Evolutionary conservation across 23 tunicate genomes (phyloP), one percentile per base, ranked within the genome.

Genomic region (Corella eumyota): DNA sequence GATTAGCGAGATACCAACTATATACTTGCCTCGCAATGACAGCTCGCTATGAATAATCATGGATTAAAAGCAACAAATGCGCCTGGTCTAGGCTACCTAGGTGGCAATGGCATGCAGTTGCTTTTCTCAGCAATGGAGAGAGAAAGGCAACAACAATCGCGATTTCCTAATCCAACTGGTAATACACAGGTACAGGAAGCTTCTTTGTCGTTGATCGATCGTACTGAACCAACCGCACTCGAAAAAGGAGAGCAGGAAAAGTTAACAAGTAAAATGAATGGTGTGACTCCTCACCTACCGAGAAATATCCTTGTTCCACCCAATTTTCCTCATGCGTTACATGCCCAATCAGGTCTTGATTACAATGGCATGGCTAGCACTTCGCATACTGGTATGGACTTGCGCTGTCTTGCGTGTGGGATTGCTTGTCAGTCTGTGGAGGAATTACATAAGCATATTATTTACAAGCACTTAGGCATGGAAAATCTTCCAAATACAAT

Each of bases 31-130:
- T n/a, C n/a, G n/a, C n/a, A n/a, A n/a, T n/a, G n/a, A n/a, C n/a
- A n/a, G n/a, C n/a, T n/a, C n/a, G n/a, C n/a, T n/a, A n/a, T n/a
- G n/a, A n/a, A n/a, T n/a, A n/a, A n/a, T n/a, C n/a, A n/a, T n/a
- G n/a, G n/a, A n/a, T n/a, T n/a, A n/a, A n/a, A n/a, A n/a, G n/a
- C n/a, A n/a, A n/a, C n/a, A 51, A 51, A 51, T n/a, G 5, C 21
- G 57, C 20, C 6, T 51, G 57, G 23, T 51, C 23, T 19, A 15
- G 15, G 15, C 22, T 6, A 51, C 20, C 23, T 51, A 27, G 28
- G 56, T 27, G 19, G 45, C 9, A 45, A 60, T 57, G 76, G 85
- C 23, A 78, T 78, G 76, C 57, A 62, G 4, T 64, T 75, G 45
- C 69, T 78, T 37, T 44, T 78, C 19, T 62, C 85, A 6, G 85